A percentile compares a stretch with the other conserved stretches of the same genome.
Conservation (phyloP, 2,113 vertebrate species). For the Empidonax alnorum region DNA sequence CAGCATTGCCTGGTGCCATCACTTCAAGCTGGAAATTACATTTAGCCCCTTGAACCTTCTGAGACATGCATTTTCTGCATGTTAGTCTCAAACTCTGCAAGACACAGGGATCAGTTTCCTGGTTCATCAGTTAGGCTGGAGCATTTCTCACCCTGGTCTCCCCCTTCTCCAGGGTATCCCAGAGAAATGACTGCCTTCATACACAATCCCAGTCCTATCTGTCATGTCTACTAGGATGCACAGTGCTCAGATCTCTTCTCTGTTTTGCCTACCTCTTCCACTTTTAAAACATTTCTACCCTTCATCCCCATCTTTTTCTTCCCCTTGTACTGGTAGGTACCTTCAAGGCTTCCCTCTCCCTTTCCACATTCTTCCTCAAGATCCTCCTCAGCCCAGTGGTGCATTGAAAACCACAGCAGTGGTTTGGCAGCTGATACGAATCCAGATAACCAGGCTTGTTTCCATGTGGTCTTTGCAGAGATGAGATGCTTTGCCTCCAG, state of each 20-base stretch:
- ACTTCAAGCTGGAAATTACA: accelerated
- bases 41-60: background rate
- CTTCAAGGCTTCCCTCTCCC: background rate
- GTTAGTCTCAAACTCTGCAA: background rate
- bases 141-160: background rate
- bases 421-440: background rate
- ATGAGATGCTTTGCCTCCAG: background rate
- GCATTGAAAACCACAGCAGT: background rate
- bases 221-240: background rate
- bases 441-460: background rate
- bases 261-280: background rate
- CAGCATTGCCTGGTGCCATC: background rate
- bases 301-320: background rate
- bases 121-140: background rate
- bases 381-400: background rate
- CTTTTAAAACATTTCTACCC: background rate
- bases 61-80: background rate
- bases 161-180: background rate
- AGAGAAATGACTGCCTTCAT: background rate
- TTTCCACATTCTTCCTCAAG: background rate
- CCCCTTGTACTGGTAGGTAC: background rate
- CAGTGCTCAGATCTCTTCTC: background rate
- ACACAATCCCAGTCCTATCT: background rate
- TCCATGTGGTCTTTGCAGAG: background rate
- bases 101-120: background rate